These are phyloP conservation scores for Aurelia coerulea DNA, from an alignment of 30 jellyfish, hydroid and myxozoan species.

Conservation along the genomic window DNA sequence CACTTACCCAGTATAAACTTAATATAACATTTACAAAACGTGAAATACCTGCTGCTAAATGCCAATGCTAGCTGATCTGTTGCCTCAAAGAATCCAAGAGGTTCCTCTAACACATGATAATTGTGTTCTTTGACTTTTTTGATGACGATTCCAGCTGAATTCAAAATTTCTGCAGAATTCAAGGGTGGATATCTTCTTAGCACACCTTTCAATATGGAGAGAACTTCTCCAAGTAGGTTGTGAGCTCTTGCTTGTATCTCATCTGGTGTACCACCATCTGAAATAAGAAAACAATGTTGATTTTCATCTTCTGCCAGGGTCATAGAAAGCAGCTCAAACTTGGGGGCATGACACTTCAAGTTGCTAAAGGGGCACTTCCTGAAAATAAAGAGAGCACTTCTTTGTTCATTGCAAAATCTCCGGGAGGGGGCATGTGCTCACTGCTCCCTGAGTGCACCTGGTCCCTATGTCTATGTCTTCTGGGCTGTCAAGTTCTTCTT, in stretches of 20 bases:
- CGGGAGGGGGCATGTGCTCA: too few species aligned
- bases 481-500: too few species aligned
- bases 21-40: too few species aligned
- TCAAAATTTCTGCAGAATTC: constrained; percentile 82
- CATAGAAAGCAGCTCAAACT: too few species aligned
- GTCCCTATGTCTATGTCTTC: too few species aligned
- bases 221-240: constrained; percentile 87
- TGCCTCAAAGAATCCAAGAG: constrained; percentile 87
- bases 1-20: too few species aligned
- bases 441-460: too few species aligned
- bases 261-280: constrained; percentile 37
- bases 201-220: constrained; percentile 85
- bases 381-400: too few species aligned
- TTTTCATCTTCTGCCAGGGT: too few species aligned
- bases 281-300: neutral
- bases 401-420: too few species aligned
- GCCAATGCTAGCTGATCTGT: constrained; percentile 95
- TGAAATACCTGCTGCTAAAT: constrained; percentile 89
- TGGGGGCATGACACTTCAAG: too few species aligned
- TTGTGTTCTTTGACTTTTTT: constrained; percentile 66
- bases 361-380: too few species aligned
- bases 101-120: constrained; percentile 75
- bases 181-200: constrained; percentile 77
- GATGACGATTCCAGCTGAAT: constrained; percentile 91
- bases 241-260: constrained; percentile 81